Evolutionary conservation across 1,140 invertebrate species (phyloP).

Genomic region (Varroa destructor): DNA sequence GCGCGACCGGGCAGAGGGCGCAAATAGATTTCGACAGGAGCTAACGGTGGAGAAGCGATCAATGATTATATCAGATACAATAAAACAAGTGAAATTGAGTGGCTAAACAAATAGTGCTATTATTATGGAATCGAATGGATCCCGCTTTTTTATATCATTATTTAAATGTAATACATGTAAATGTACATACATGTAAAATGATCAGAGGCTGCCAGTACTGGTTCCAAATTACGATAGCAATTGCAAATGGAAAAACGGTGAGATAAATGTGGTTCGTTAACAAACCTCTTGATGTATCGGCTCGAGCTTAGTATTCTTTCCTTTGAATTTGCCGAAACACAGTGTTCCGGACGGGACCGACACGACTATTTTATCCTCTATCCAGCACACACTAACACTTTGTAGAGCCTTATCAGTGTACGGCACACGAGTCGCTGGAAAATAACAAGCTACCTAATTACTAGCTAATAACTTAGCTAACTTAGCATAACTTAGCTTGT

Average conservation of each 20-base stretch:
- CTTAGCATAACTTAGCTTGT: too few relatives aligned
- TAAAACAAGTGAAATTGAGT: too few relatives aligned
- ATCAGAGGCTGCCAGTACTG: too few relatives aligned
- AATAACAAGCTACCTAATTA: too few relatives aligned
- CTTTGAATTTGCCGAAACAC: not conserved
- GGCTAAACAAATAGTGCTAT: too few relatives aligned
- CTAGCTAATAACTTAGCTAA: too few relatives aligned
- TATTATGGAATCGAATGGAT: too few relatives aligned
- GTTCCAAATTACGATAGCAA: too few relatives aligned
- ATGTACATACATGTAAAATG: too few relatives aligned
- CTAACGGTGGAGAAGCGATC: not conserved
- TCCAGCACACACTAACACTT: conserved; percentile 12
- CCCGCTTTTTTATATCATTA: too few relatives aligned
- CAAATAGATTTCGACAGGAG: not conserved
- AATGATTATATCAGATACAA: not conserved
- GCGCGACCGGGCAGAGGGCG: not conserved
- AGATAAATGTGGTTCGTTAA: not conserved
- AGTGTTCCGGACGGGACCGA: not conserved
- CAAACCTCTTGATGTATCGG: conserved; percentile 11
- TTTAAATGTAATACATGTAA: too few relatives aligned
- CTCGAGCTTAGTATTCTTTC: not conserved
- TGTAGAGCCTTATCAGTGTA: conserved; percentile 7
- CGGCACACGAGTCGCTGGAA: not conserved
- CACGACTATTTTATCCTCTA: not conserved
- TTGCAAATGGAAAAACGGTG: too few relatives aligned